Base-by-base conservation (phyloP, 1,140 invertebrate genomes). In the Hylaeus volcanicus region DNA sequence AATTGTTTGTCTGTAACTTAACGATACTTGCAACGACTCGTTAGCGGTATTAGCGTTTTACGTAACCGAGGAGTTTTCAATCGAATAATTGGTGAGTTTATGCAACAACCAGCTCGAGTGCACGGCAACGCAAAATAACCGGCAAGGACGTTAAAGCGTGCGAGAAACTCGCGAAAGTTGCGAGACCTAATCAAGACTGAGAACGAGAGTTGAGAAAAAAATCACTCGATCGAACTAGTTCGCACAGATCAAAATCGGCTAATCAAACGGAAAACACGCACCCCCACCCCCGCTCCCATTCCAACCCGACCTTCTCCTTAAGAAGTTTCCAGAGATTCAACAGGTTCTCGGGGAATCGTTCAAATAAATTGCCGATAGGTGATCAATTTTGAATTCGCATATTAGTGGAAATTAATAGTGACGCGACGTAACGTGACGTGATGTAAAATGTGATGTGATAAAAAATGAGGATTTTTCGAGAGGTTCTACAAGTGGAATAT, bases 81-180 rank as follows among this genome's bases (percentile, higher is more conserved):
- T 2, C 43, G 43, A 51, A 26, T 48, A 51, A 48, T 9, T 48
- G 64, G 15, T n/a, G 43, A 66, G 26, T 66, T 66, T 48, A 48
- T 66, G 64, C 64, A 66, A 26, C 45, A n/a, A 63, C 26, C 26
- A 26, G 26, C 71, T 79, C 11, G 48, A n/a, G 39, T 39, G 76
- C n/a, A 48, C 71, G 71, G 69, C 55, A 71, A 70, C 41, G 75
- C 65, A 37, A 79, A 79, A 72, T 64, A 72, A 26, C 48, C 39
- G 45, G 26, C 66, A 74, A 65, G 58, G 70, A 74, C 63, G 61
- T 56, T 15, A 56, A n/a, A 15, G 53, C 53, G 45, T 53, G 76
- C 69, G 76, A 64, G 55, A 60, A 37, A 43, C 63, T 55, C 78
- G 69, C 69, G 76, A 64, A 72, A 79, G 69, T 73, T 39, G 60